Conservation (phyloP, 2,797 vertebrate genomes). For the Falco novaeseelandiae region DNA sequence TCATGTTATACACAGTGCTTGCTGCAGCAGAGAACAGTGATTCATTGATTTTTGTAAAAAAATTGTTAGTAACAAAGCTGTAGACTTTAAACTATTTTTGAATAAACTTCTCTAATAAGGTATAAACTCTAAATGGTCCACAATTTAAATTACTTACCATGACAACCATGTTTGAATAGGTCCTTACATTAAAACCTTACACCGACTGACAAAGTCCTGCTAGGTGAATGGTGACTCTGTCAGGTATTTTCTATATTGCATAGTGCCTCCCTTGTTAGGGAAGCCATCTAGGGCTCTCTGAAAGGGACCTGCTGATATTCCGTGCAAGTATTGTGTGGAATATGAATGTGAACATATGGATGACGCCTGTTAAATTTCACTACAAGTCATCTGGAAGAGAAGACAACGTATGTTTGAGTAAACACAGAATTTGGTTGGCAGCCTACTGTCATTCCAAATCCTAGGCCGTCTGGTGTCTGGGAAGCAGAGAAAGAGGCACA, state of each 20-base stretch:
- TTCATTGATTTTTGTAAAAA: conserved; percentile 46
- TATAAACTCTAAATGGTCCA: conserved; percentile 1
- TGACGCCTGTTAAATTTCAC: conserved; percentile 53
- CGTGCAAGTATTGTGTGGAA: conserved; percentile 45
- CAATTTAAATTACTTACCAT: conserved; percentile 1
- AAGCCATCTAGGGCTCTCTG: conserved; percentile 15
- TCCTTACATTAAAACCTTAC: not conserved
- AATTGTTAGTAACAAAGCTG: conserved; percentile 1
- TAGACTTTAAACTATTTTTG: conserved; percentile 14
- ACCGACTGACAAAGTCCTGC: not conserved
- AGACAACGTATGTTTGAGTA: conserved; percentile 64
- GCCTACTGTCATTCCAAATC: conserved; percentile 57
- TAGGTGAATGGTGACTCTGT: not conserved
- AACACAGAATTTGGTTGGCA: conserved; percentile 60
- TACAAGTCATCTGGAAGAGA: conserved; percentile 60
- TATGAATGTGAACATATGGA: conserved; percentile 66
- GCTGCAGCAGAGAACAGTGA: conserved; percentile 17
- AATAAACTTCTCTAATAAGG: not conserved
- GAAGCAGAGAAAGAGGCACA: conserved; percentile 20
- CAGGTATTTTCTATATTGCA: not conserved
- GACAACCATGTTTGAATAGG: not conserved
- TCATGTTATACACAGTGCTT: conserved; percentile 9
- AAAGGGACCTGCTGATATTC: conserved; percentile 28
- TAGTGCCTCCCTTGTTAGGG: not conserved
- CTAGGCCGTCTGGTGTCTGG: conserved; percentile 28